phyloP scores from a whole-genome alignment of 2,888 invertebrate genomes.

The Tachina lurida region DNA sequence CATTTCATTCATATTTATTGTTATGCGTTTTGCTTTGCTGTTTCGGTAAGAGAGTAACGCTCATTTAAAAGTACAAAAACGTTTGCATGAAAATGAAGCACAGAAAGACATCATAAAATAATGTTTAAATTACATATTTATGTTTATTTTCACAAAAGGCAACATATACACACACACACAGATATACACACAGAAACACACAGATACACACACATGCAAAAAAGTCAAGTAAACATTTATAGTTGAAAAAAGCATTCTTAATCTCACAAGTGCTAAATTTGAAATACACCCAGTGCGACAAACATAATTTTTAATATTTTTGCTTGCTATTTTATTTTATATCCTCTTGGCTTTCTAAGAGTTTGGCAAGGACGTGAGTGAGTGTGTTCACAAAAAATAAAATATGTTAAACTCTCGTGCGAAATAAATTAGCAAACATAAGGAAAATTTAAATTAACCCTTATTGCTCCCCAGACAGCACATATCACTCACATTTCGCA shows the following conservation, averaged over 20 bases:
- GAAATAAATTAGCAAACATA: conserved; percentile 66
- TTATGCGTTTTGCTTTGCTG: conserved; percentile 63
- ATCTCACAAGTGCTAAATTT: conserved; percentile 73
- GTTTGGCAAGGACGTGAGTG: conserved; percentile 3
- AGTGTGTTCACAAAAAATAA: neutral
- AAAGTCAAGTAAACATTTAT: conserved; percentile 16
- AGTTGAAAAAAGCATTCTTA: conserved; percentile 57
- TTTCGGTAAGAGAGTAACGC: conserved; percentile 2
- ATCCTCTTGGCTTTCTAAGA: conserved; percentile 4
- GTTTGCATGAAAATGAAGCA: conserved; percentile 19
- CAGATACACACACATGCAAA: conserved; percentile 4
- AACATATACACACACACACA: neutral
- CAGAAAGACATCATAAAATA: conserved; percentile 59
- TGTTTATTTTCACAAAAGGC: conserved; percentile 49
- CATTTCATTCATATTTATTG: conserved; percentile 71
- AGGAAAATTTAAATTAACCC: conserved; percentile 76
- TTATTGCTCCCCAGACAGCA: conserved; percentile 76
- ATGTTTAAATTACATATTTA: conserved; percentile 67
- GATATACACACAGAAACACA: neutral
- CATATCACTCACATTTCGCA: conserved; percentile 76
- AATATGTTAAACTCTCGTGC: conserved; percentile 66
- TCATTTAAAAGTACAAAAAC: conserved; percentile 39
- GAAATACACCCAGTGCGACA: conserved; percentile 73
- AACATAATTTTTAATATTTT: conserved; percentile 72
- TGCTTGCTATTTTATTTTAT: conserved; percentile 44